phyloP scores from a whole-genome alignment of 2,888 invertebrate genomes.

The Leptopilina syphax region DNA sequence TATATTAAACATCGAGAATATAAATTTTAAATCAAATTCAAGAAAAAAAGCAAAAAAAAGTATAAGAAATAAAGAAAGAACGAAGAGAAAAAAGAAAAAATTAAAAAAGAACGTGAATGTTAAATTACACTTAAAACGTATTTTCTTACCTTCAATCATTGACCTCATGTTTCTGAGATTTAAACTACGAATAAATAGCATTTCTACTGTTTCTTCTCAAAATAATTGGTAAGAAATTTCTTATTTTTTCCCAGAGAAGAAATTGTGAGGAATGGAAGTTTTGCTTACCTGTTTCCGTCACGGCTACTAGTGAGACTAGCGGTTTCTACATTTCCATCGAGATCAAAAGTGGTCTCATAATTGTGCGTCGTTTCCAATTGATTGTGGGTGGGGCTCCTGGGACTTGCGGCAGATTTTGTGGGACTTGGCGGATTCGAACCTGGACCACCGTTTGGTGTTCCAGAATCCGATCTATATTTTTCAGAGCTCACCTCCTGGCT shows the following conservation, averaged over 20 bases:
- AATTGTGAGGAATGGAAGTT: constrained; percentile 6
- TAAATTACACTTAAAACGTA: neutral
- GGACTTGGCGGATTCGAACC: constrained; percentile 73
- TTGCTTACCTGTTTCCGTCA: constrained; percentile 86
- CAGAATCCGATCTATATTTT: constrained; percentile 72
- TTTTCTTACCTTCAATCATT: constrained; percentile 14
- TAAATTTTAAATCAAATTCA: no score
- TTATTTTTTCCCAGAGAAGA: neutral
- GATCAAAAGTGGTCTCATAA: constrained; percentile 91
- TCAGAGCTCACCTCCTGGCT: constrained; percentile 73
- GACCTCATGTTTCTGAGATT: neutral
- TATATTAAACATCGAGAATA: no score
- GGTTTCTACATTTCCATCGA: constrained; percentile 95
- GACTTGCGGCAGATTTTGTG: constrained; percentile 69
- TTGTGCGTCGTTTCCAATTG: constrained; percentile 81
- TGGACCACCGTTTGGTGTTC: constrained; percentile 63
- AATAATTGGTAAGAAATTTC: no score
- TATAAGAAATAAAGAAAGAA: no score
- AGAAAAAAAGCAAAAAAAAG: no score
- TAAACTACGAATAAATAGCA: neutral
- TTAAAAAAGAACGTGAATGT: neutral
- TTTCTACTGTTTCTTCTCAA: neutral
- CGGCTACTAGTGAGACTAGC: constrained; percentile 85
- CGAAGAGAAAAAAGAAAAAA: no score
- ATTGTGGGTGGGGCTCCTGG: constrained; percentile 68